phyloP scores from a whole-genome alignment of 2,888 invertebrate species.

The Campoplex nolae region DNA sequence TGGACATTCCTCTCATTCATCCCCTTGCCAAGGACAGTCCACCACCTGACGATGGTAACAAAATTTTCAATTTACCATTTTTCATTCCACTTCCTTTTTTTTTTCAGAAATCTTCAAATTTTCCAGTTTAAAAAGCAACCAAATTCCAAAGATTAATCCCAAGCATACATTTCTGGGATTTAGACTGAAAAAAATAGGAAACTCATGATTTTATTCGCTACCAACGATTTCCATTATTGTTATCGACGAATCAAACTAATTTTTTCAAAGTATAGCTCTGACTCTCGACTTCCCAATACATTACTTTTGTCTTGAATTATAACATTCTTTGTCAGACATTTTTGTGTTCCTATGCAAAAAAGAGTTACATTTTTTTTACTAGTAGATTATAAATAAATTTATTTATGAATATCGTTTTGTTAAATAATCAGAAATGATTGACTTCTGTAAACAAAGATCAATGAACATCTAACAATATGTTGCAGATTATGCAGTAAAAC shows the following conservation, averaged over 20 bases:
- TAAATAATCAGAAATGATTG: background rate
- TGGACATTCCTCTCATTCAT: slow-evolving; percentile 77
- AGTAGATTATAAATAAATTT: background rate
- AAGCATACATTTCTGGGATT: background rate
- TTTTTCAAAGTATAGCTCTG: background rate
- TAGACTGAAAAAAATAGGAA: background rate
- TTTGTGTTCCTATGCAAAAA: background rate
- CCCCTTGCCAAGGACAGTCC: slow-evolving; percentile 78
- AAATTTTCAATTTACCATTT: background rate
- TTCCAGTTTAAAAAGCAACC: background rate
- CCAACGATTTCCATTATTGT: too few relatives aligned
- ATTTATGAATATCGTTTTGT: background rate
- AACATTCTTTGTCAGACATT: background rate
- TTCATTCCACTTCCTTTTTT: background rate
- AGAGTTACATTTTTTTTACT: too few relatives aligned
- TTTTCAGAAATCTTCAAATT: background rate
- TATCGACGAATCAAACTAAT: too few relatives aligned
- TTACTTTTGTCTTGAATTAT: background rate
- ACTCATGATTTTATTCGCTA: too few relatives aligned
- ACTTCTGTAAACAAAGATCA: too few relatives aligned
- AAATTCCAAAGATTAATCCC: background rate
- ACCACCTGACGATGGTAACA: slow-evolving; percentile 79
- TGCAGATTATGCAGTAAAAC: slow-evolving; percentile 86
- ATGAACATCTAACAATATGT: background rate
- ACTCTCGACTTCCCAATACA: background rate